phyloP scores from a whole-genome alignment of 2,797 vertebrate genomes.

The Heteromormyrus szaboi region DNA sequence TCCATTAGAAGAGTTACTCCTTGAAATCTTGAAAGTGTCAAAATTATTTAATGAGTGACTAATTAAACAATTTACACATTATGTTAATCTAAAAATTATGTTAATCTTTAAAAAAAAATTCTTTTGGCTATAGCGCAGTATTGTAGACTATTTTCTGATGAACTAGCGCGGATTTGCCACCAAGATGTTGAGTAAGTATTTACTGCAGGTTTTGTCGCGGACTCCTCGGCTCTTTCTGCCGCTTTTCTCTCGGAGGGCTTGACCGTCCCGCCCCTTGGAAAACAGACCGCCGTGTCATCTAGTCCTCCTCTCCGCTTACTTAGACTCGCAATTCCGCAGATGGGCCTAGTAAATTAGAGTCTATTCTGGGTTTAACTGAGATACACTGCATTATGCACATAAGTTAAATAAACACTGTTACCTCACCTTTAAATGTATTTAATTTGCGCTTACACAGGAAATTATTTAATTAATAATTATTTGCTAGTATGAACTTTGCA shows the following conservation, averaged over 20 bases:
- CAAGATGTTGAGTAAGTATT: background rate
- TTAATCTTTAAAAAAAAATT: background rate
- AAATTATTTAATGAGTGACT: background rate
- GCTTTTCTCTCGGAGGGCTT: background rate
- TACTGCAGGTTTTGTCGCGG: background rate
- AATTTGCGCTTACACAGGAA: background rate
- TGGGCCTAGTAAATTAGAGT: background rate
- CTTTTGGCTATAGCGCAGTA: background rate
- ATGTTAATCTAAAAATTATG: background rate
- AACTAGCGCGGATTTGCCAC: background rate
- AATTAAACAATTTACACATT: background rate
- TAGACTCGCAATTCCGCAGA: background rate
- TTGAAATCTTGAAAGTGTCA: background rate
- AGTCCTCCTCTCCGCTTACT: background rate
- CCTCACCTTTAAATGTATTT: background rate
- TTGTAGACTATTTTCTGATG: background rate
- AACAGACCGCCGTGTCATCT: background rate
- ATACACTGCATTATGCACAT: background rate
- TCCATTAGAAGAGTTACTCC: background rate
- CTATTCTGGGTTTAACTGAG: background rate
- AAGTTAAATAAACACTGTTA: background rate
- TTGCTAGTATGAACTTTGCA: background rate
- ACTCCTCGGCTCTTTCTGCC: background rate
- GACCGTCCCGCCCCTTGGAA: slow-evolving; percentile 1
- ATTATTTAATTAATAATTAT: background rate